Conservation (phyloP, 2,113 vertebrate genomes). For the Leucopternis melanops region DNA sequence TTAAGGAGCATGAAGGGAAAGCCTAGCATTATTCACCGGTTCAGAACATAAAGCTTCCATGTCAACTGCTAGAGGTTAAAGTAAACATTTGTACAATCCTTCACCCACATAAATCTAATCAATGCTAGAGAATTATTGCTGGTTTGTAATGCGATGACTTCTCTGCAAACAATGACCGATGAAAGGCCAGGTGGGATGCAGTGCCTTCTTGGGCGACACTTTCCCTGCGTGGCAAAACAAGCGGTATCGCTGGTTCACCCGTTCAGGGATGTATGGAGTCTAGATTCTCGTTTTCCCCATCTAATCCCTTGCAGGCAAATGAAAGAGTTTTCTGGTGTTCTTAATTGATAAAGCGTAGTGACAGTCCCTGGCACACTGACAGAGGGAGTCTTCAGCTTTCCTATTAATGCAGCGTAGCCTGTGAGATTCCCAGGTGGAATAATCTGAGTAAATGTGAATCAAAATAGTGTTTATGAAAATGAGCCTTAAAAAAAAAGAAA, state of each 20-base stretch:
- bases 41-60: not conserved
- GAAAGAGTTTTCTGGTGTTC: not conserved
- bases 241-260: not conserved
- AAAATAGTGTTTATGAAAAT: not conserved
- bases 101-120: not conserved
- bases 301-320: not conserved
- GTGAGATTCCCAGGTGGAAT: not conserved
- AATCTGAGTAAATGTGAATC: not conserved
- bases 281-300: not conserved
- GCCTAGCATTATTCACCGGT: not conserved
- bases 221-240: not conserved
- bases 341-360: fast-evolving
- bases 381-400: not conserved
- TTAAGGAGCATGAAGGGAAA: slow-evolving; percentile 9
- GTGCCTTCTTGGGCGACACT: not conserved
- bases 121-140: not conserved
- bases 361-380: not conserved
- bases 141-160: not conserved
- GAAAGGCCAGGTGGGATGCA: not conserved
- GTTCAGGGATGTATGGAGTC: not conserved
- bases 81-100: slow-evolving; percentile 27
- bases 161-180: not conserved
- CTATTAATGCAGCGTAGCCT: fast-evolving
- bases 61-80: not conserved
- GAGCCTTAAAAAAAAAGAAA: not conserved